Conservation (phyloP, 2,888 invertebrate genomes). For the Xylota sylvarum region DNA sequence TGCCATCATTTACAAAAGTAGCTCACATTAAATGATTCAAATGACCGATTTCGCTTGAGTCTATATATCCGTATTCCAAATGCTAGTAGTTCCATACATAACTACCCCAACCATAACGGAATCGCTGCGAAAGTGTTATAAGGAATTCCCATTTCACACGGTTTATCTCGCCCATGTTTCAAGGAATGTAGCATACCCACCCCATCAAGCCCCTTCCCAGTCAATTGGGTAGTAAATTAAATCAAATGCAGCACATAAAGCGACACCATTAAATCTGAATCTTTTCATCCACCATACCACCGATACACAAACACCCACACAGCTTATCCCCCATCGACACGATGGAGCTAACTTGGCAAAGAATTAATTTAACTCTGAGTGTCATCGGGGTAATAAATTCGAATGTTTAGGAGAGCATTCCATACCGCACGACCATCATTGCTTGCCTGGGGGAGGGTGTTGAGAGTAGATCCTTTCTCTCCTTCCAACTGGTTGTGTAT, state of each 20-base stretch:
- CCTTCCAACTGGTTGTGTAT: background rate
- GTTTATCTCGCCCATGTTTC: slow-evolving; percentile 23
- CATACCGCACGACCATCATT: slow-evolving; percentile 31
- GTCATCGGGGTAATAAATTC: slow-evolving; percentile 76
- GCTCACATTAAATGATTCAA: too few species aligned
- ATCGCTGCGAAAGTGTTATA: background rate
- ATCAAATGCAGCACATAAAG: slow-evolving; percentile 73
- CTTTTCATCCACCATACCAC: slow-evolving; percentile 22
- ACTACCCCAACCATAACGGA: background rate
- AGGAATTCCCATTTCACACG: slow-evolving; percentile 14
- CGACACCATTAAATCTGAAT: slow-evolving; percentile 74
- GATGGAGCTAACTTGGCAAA: slow-evolving; percentile 63
- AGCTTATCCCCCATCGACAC: background rate
- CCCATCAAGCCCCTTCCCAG: slow-evolving; percentile 1
- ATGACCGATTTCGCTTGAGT: too few species aligned
- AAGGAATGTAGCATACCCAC: slow-evolving; percentile 13
- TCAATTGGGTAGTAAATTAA: slow-evolving; percentile 63
- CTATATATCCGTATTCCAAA: background rate
- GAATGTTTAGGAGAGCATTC: slow-evolving; percentile 64
- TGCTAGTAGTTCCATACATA: background rate
- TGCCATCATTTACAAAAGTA: too few species aligned
- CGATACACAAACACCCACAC: background rate
- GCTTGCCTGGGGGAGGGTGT: slow-evolving; percentile 36
- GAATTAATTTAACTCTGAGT: slow-evolving; percentile 74
- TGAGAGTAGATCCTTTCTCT: slow-evolving; percentile 41